Evolutionary conservation across 2,797 vertebrate genomes (phyloP), one percentile per base, ranked within the genome.

Genomic region (Tarsius wallacei): DNA sequence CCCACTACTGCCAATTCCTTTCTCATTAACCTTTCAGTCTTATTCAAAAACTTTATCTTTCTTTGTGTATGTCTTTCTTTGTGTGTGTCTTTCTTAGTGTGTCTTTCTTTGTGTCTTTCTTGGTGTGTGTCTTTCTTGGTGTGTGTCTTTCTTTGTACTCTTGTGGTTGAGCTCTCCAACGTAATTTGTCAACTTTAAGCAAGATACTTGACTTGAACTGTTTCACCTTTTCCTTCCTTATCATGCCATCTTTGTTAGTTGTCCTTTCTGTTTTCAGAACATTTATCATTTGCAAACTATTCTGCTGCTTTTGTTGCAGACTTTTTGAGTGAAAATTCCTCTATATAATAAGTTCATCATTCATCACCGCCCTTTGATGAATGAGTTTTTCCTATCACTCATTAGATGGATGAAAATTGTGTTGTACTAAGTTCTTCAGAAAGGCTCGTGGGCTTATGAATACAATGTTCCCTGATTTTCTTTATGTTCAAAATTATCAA

Each of bases 201-300:
- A 76, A 78, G 26, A 55, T 68, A 66, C 17, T 66, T 82, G 33
- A 82, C 21, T 66, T 87, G 26, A 51, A 74, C 33, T 42, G 19
- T 47, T 64, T 7, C 14, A 87, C 36, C 9, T 80, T 71, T 74
- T 86, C 73, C 86, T 33, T 21, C 36, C 22, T 73, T 55, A 7
- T 77, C 81, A 70, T 17, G n/a, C 5, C 26, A 42, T 53, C 53
- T 83, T 51, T 51, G 28, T n/a, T 92, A 61, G 61, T 33, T 92
- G 76, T 53, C 36, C 76, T 88, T 95, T 92, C 84, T 83, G 31
- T 82, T 87, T 26, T 76, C 15, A 92, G 68, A 68, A 77, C n/a
- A 76, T 61, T 87, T 82, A 76, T 76, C n/a, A 77, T 42, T 90
- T 90, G 19, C 19, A 70, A 36, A 83, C 1, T n/a, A 61, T 61